Conservation (phyloP, 2,888 invertebrate species). For the Nomada ferruginata region DNA sequence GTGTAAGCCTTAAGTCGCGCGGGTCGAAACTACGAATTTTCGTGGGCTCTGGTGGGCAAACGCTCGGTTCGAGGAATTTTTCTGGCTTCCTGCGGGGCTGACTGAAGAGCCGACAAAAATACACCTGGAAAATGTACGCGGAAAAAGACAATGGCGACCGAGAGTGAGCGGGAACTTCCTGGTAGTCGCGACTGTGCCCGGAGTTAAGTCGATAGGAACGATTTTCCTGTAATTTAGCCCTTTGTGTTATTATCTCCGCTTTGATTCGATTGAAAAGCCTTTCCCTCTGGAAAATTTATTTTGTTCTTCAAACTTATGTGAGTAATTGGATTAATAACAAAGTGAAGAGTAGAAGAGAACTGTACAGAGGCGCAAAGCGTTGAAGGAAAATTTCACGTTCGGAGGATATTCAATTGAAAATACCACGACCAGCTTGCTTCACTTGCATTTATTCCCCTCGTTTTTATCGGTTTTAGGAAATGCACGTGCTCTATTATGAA, state of each 20-base stretch:
- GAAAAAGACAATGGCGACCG: conserved; percentile 59
- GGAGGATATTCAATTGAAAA: conserved; percentile 12
- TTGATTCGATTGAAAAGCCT: background rate
- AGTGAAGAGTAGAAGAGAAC: background rate
- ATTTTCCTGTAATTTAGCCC: conserved; percentile 29
- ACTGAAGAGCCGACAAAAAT: conserved; percentile 46
- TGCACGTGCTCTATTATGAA: conserved; percentile 39
- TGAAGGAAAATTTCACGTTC: conserved; percentile 6
- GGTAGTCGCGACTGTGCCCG: conserved; percentile 9
- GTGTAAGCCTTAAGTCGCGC: conserved; percentile 55
- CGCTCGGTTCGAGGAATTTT: conserved; percentile 65
- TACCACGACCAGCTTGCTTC: conserved; percentile 1
- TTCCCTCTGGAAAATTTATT: no score
- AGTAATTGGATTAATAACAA: background rate
- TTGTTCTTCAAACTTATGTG: background rate
- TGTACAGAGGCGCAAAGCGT: background rate
- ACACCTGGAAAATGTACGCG: conserved; percentile 42
- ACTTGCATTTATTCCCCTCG: conserved; percentile 15
- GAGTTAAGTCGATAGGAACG: conserved; percentile 25
- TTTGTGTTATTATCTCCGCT: background rate
- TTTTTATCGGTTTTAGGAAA: conserved; percentile 32
- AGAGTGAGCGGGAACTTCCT: conserved; percentile 26
- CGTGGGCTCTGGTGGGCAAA: conserved; percentile 54
- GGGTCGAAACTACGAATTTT: conserved; percentile 66
- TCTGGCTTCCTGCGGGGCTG: conserved; percentile 62